Conservation (phyloP, 1,140 invertebrate genomes). For the Drosophila erecta region DNA sequence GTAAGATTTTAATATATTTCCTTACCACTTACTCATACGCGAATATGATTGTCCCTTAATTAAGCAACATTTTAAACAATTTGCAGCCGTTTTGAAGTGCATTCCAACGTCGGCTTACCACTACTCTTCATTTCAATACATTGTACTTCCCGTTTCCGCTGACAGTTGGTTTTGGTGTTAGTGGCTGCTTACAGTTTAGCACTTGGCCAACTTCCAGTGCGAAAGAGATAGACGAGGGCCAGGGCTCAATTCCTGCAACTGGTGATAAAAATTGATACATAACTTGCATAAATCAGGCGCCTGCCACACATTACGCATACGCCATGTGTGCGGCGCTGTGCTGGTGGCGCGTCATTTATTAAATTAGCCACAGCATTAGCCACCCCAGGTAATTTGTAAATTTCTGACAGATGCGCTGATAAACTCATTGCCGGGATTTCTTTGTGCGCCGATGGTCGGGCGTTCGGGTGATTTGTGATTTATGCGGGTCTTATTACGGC, state of each 20-base stretch:
- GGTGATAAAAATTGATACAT: conserved; percentile 83
- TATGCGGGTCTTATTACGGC: conserved; percentile 70
- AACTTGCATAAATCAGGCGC: conserved; percentile 79
- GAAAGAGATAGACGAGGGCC: not conserved
- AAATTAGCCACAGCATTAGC: conserved; percentile 78
- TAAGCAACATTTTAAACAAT: not conserved
- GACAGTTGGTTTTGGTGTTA: conserved; percentile 42
- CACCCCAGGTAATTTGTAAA: conserved; percentile 79
- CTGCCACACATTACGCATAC: conserved; percentile 69
- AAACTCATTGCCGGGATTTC: conserved; percentile 79
- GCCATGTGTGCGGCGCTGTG: conserved; percentile 42
- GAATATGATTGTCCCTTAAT: not conserved
- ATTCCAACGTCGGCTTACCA: conserved; percentile 5
- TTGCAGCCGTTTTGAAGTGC: not conserved
- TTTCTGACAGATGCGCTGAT: conserved; percentile 82
- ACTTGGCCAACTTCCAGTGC: conserved; percentile 54
- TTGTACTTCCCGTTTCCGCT: conserved; percentile 24
- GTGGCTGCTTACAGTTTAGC: conserved; percentile 78
- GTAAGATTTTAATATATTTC: not conserved
- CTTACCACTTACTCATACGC: too few species aligned
- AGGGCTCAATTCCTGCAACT: conserved; percentile 70
- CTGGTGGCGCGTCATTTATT: conserved; percentile 66
- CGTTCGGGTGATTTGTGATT: conserved; percentile 54
- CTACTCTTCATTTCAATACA: not conserved
- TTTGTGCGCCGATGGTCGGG: conserved; percentile 32